Base-by-base conservation (phyloP, 2,797 vertebrate species). In the Momotus momota region DNA sequence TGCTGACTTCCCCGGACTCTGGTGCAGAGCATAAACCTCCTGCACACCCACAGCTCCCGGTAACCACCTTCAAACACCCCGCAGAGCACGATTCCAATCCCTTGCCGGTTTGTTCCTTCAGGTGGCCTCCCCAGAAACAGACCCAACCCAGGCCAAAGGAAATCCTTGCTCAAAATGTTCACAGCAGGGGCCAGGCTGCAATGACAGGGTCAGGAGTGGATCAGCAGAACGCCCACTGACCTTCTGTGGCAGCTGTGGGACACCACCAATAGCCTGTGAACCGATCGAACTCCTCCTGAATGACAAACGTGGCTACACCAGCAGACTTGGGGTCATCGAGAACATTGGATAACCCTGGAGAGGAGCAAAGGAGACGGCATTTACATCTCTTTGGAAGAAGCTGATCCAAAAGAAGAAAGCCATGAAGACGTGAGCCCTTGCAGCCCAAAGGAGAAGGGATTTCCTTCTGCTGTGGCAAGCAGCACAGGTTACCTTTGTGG, bases 221-320 rank as follows among this genome's bases (percentile, higher is more conserved):
- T 45, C 43, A 41, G 61, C 35, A 73, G 62, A 70, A 29, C 22
- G 71, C 96, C 27, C 77, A 99, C 99, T 94, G 90, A 99, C 99
- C 99, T 98, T 99, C 98, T 62, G 96, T 90, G 52, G 98, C 98
- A 81, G 98, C 98, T 12, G 98, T 98, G 26, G 99, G 99, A 93
- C 98, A 99, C 99, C 99, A 99, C 99, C 99, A 99, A 96, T 99
- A 99, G 40, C 99, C 99, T 0, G 99, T 99, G 96, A 99, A 99
- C 33, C 99, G 98, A 95, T 99, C 99, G 93, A 99, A 99, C 97
- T 99, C 99, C 81, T 99, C 99, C 98, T 99, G 99, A 96, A 99
- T 99, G 98, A 99, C 99, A 81, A 99, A 99, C 3, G 99, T 99
- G 94, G 99, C 99, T 13, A 99, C 99, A 2, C 99, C 99, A 10